Percentiles rank a stretch among this genome's conserved stretches.
phyloP scores from a whole-genome alignment of 2,113 vertebrate species.

The Crotalus tigris region DNA sequence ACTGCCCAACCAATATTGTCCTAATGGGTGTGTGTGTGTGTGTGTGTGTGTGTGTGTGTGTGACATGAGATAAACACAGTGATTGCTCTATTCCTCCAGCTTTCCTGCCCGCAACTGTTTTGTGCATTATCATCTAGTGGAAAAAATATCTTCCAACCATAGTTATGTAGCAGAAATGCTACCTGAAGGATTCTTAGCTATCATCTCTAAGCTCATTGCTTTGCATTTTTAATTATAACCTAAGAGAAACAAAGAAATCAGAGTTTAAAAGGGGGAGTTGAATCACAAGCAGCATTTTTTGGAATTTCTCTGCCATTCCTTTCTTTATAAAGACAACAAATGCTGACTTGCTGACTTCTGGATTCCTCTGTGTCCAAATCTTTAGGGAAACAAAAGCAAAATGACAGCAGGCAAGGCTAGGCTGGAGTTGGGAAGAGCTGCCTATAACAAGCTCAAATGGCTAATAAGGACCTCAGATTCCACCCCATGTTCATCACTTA shows the following conservation, averaged over 20 bases:
- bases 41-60: neutral
- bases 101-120: neutral
- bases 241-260: neutral
- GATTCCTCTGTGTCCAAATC: neutral
- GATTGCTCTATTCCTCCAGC: neutral
- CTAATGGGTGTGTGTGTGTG: neutral
- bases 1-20: neutral
- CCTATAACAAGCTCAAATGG: neutral
- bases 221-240: neutral
- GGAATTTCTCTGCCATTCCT: neutral
- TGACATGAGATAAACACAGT: neutral
- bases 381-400: neutral
- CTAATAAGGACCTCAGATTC: neutral
- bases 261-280: neutral
- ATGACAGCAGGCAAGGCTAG: neutral
- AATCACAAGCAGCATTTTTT: neutral
- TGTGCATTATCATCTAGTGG: neutral
- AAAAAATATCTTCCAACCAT: neutral
- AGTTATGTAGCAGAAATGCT: neutral
- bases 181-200: neutral
- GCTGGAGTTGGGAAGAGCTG: neutral
- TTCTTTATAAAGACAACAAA: neutral
- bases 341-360: neutral
- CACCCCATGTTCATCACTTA: neutral
- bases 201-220: neutral